Evolutionary conservation across 2,888 invertebrate species (phyloP).

Genomic region (Bugula neritina): DNA sequence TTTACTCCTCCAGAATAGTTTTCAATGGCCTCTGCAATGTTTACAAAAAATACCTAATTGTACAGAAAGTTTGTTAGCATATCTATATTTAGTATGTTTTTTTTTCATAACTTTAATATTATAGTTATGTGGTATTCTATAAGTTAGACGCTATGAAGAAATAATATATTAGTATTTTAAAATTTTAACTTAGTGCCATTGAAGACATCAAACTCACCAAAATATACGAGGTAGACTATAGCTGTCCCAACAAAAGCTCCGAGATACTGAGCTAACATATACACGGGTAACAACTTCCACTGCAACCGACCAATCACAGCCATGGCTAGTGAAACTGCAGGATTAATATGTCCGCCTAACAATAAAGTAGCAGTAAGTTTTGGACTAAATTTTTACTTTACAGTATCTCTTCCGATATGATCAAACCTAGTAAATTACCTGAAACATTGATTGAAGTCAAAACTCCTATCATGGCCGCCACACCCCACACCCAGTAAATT

Average conservation of each 20-base stretch:
- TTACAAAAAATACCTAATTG: background rate
- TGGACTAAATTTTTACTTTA: no score
- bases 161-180: no score
- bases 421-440: no score
- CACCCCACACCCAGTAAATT: slow-evolving; percentile 55
- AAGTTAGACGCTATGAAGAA: no score
- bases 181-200: no score
- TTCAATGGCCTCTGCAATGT: slow-evolving; percentile 31
- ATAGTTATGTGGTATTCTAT: no score
- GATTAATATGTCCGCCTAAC: slow-evolving; percentile 53
- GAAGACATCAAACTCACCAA: no score
- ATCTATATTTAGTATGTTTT: no score
- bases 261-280: slow-evolving; percentile 56
- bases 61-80: no score
- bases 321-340: slow-evolving; percentile 47
- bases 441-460: slow-evolving; percentile 33
- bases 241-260: slow-evolving; percentile 57
- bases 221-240: slow-evolving; percentile 56
- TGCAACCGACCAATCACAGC: slow-evolving; percentile 38
- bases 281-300: slow-evolving; percentile 43
- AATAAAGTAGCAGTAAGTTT: no score
- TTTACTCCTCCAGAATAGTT: slow-evolving; percentile 40
- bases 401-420: no score
- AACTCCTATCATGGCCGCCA: slow-evolving; percentile 57
- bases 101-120: no score